Conservation (phyloP, 2,113 vertebrate genomes). For the Podarcis cretensis region DNA sequence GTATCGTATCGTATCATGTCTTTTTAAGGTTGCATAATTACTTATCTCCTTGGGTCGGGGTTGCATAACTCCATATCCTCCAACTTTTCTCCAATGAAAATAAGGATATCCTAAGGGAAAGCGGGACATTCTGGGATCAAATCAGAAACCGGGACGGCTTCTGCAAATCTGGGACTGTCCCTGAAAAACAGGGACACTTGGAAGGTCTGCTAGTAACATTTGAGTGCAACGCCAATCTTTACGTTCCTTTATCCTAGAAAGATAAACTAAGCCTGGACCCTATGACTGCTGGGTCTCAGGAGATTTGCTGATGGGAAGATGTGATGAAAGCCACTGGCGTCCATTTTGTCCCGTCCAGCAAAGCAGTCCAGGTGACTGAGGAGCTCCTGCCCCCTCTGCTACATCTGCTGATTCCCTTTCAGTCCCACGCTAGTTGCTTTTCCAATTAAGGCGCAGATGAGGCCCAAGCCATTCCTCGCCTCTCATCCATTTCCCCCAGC, state of each 20-base stretch:
- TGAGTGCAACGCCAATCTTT: neutral
- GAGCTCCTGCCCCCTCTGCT: conserved; percentile 31
- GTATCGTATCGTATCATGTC: no score
- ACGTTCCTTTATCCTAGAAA: conserved; percentile 10
- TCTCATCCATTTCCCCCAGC: conserved; percentile 52
- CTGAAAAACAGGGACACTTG: no score
- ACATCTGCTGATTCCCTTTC: conserved; percentile 58
- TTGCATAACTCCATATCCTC: no score
- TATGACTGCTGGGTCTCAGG: neutral
- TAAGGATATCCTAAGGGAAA: no score
- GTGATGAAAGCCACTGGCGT: neutral
- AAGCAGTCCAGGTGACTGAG: conserved; percentile 18
- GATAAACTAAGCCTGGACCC: neutral
- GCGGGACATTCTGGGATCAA: no score
- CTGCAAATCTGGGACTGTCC: no score
- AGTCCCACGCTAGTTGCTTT: conserved; percentile 53
- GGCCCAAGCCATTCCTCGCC: conserved; percentile 67
- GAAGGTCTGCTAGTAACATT: neutral
- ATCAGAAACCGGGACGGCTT: no score
- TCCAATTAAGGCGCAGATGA: conserved; percentile 65
- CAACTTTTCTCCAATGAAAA: no score
- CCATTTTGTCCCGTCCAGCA: accelerated
- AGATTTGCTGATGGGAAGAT: neutral
- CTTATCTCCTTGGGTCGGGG: no score
- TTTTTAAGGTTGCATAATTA: no score